phyloP scores from a whole-genome alignment of 1,140 invertebrate genomes.

The Ips typographus region DNA sequence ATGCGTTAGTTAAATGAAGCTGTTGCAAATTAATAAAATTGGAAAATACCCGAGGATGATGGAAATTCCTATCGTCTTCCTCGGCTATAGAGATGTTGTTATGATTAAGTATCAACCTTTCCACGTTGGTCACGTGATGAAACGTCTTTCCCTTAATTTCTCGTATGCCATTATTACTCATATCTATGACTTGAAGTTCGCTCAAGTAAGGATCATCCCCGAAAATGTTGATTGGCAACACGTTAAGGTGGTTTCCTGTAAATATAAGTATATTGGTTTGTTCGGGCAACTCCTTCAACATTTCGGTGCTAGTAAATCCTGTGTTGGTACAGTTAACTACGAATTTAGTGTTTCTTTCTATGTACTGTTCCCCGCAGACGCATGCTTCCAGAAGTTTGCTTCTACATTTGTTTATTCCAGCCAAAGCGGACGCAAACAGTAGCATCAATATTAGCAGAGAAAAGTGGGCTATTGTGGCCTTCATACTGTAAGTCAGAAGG shows the following conservation, averaged over 20 bases:
- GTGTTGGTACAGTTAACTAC: slow-evolving; percentile 75
- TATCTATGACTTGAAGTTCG: slow-evolving; percentile 68
- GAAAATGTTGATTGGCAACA: slow-evolving; percentile 73
- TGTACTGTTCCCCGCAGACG: slow-evolving; percentile 57
- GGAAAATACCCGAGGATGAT: slow-evolving; percentile 75
- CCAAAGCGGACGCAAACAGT: not conserved
- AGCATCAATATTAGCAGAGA: slow-evolving; percentile 2
- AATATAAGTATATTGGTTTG: slow-evolving; percentile 73
- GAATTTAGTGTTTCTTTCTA: slow-evolving; percentile 58
- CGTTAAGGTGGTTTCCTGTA: slow-evolving; percentile 67
- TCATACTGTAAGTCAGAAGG: no score
- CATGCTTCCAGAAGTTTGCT: slow-evolving; percentile 50
- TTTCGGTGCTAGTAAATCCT: slow-evolving; percentile 59
- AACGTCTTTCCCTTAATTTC: slow-evolving; percentile 76
- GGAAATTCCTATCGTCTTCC: slow-evolving; percentile 59
- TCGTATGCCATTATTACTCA: slow-evolving; percentile 75
- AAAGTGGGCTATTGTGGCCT: not conserved
- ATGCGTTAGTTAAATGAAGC: slow-evolving; percentile 75
- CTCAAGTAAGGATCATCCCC: slow-evolving; percentile 60
- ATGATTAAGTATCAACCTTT: slow-evolving; percentile 73
- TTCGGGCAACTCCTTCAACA: slow-evolving; percentile 64
- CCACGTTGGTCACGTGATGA: slow-evolving; percentile 71
- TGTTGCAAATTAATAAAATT: slow-evolving; percentile 74
- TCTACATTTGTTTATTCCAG: slow-evolving; percentile 19
- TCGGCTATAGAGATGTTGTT: slow-evolving; percentile 68